Evolutionary conservation across 2,113 vertebrate genomes (phyloP), one percentile per base, ranked within the genome.

Genomic region (Bubo blakistoni): DNA sequence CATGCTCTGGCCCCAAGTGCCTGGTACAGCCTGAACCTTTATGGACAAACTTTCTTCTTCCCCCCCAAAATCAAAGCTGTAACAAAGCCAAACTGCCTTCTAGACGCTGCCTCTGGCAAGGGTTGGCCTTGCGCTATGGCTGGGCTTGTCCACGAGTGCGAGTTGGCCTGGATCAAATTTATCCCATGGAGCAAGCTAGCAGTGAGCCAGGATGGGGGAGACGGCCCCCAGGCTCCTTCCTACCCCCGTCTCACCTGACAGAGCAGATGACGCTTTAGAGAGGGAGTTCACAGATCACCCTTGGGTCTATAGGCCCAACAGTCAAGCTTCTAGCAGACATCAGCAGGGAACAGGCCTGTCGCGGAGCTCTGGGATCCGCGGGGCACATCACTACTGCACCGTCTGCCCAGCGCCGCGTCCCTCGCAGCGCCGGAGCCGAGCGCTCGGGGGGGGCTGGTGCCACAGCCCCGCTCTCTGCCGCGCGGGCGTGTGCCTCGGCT

Each of bases 151-250:
- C 27, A n/a, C 22, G 66, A 16, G 47, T 0, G 7, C 29, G 13
- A 26, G 11, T 3, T 10, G 52, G 38, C 34, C 44, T 2, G 1
- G 25, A 46, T n/a, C 26, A 34, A 14, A 27, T 4, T 6, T 27
- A 61, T 19, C 32, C 47, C 22, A 8, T 6, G 17, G 51, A 46
- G 44, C 14, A 52, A 58, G 36, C 19, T 2, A 38, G 38, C 38
- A 59, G 5, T 2, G 16, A 27, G n/a, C 42, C 36, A n/a, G 34
- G 47, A 16, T 0, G 2, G 46, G 7, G 0, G 4, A 22, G 66
- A 24, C 0, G 2, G 85, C 29, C 51, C 2, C 0, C 19, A 27
- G 12, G 11, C 65, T 66, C 42, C 70, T 38, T 44, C 78, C 70
- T 14, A 16, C 24, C 55, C 32, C 49, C 1, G 0, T 3, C 58